phyloP scores from a whole-genome alignment of 2,797 vertebrate species.

The Cynopterus sphinx region DNA sequence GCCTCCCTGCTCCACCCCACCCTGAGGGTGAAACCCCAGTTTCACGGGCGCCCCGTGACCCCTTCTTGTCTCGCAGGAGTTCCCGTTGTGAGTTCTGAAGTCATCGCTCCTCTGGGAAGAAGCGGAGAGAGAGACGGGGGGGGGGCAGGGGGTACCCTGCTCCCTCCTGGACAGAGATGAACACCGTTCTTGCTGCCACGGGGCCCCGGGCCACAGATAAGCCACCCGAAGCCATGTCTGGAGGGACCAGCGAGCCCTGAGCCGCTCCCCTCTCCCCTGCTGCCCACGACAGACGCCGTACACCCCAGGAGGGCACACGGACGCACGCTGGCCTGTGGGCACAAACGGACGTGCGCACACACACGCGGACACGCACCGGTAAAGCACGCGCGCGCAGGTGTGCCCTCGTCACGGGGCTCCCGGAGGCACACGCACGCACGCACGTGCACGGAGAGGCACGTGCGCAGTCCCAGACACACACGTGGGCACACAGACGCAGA shows the following conservation, averaged over 20 bases:
- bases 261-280: not conserved
- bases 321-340: accelerated
- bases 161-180: not conserved
- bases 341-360: not conserved
- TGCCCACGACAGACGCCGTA: not conserved
- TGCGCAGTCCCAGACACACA: not conserved
- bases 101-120: not conserved
- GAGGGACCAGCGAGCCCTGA: not conserved
- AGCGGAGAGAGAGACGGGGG: too few relatives aligned
- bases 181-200: not conserved
- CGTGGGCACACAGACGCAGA: too few relatives aligned
- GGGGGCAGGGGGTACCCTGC: too few relatives aligned
- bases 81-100: not conserved
- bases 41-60: accelerated
- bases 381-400: accelerated
- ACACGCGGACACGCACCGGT: not conserved
- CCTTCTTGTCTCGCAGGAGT: not conserved
- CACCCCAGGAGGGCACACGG: not conserved
- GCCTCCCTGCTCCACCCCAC: too few relatives aligned
- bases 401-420: not conserved
- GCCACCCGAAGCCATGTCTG: not conserved
- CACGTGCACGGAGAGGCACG: not conserved
- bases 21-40: not conserved
- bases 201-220: not conserved
- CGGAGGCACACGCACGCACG: accelerated